Evolutionary conservation across 2,888 invertebrate species (phyloP), one percentile per base, ranked within the genome.

Genomic region (Trissoscelio sp.): DNA sequence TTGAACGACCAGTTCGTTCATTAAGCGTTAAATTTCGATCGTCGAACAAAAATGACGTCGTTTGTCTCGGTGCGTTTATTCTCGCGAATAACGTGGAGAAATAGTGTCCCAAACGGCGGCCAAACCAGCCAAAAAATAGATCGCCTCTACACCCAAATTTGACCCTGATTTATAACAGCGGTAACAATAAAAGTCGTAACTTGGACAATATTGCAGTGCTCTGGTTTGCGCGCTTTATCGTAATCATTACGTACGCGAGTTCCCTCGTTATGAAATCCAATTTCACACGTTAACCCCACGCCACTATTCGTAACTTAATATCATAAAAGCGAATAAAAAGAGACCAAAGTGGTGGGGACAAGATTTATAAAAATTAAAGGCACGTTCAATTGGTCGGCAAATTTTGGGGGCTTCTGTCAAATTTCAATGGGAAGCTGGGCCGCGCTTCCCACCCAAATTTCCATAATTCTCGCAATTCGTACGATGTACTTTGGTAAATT

Each of bases 391-490:
- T 82, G 70, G 51, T 12, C 44, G 67, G 53, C 55, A 67, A 82
- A 75, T 82, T 69, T 53, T 5, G 51, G 64, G 18, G 46, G 44
- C 48, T 73, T 55, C 34, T 37, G 55, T 70, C 74, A 79, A 82
- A 82, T 79, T 82, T 67, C 31, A 81, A 37, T 58, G 78, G 77
- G 72, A 84, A 84, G n/a, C 80, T 62, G 72, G 80, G 81, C 64
- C 14, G 24, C 6, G 24, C 24, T 6, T 6, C 3, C 5, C 34
- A 37, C 16, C 75, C 69, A 83, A 86, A 87, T 88, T 86, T 87
- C 84, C 87, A 87, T 87, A 88, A 87, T 87, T 87, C 85, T 84
- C 83, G 83, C 86, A 85, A 87, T 87, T 88, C 87, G 85, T 86
- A 70, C 77, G 53, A 28, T 73, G 81, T 81, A 82, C 82, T 82